These are phyloP conservation scores for Hesperophylax magnus DNA, from an alignment of 1,140 invertebrate species.

Conservation along the genomic window DNA sequence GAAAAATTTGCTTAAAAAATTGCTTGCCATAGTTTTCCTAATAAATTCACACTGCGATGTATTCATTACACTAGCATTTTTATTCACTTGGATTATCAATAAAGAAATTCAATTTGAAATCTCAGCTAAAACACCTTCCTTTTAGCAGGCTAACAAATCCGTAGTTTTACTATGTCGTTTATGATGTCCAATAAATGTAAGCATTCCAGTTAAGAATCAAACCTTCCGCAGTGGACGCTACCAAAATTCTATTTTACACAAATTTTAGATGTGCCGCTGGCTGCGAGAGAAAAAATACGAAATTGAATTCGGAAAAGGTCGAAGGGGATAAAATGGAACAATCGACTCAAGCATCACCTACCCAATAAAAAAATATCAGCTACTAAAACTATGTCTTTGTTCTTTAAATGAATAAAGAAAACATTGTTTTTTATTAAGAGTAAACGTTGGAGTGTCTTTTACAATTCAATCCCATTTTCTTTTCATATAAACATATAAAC, in stretches of 20 bases:
- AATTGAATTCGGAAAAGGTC: conserved; percentile 9
- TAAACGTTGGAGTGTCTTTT: too few relatives aligned
- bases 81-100: neutral
- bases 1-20: too few relatives aligned
- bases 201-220: neutral
- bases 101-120: conserved; percentile 1
- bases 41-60: too few relatives aligned
- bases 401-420: neutral
- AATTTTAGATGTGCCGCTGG: neutral
- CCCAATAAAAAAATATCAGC: neutral
- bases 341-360: neutral
- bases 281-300: neutral
- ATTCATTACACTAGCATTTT: neutral
- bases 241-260: neutral
- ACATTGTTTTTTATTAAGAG: too few relatives aligned
- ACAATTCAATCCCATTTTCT: too few relatives aligned
- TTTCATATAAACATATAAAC: too few relatives aligned
- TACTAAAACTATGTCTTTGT: neutral
- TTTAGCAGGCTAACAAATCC: neutral
- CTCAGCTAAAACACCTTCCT: neutral
- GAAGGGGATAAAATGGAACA: neutral
- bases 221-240: neutral
- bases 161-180: neutral
- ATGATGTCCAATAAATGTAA: neutral
- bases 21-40: too few relatives aligned